A percentile compares a stretch with the other conserved stretches of the same genome.
These are phyloP conservation scores for Barbus barbus DNA, from an alignment of 2,113 vertebrate species.

Conservation along the genomic window DNA sequence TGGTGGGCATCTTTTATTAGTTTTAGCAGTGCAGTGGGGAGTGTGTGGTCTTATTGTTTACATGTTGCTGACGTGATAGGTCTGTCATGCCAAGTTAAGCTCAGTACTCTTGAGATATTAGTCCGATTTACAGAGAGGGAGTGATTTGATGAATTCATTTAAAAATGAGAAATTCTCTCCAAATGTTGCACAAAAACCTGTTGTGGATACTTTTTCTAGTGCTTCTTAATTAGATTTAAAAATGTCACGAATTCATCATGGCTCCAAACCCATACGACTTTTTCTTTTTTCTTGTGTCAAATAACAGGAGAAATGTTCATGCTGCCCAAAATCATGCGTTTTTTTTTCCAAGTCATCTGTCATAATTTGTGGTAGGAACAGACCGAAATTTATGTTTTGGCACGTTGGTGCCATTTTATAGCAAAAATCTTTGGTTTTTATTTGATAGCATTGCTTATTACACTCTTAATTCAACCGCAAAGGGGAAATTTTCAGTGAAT, in stretches of 20 bases:
- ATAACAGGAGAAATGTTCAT: background rate
- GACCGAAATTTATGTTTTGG: background rate
- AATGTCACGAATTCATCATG: background rate
- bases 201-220: background rate
- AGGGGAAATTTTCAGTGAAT: no score
- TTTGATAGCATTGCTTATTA: no score
- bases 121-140: no score
- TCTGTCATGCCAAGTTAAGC: no score
- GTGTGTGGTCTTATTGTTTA: background rate
- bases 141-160: background rate
- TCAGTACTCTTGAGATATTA: background rate
- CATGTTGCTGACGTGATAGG: background rate
- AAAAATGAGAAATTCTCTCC: background rate
- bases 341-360: no score
- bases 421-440: no score
- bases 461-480: no score
- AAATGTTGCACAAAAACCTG: background rate
- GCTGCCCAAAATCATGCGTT: background rate
- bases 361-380: background rate
- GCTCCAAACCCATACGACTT: background rate
- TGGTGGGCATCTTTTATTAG: background rate
- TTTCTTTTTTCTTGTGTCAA: background rate
- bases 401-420: no score
- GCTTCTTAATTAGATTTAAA: background rate
- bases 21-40: no score